These are phyloP conservation scores for Leucophenga maculata DNA, from an alignment of 2,888 invertebrate genomes.

Conservation along the genomic window DNA sequence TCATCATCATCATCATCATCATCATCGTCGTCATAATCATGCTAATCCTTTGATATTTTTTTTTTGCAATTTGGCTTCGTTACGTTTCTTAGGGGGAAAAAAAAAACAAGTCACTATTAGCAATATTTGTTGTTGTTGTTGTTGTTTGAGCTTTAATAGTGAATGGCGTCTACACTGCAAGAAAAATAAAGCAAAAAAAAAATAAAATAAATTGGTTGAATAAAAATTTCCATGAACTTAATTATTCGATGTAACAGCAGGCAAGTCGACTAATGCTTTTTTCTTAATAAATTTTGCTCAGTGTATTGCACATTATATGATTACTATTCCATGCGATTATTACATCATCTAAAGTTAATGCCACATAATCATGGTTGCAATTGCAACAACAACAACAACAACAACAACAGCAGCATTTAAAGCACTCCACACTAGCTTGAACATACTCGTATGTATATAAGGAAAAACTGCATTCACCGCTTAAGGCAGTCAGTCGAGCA, in stretches of 20 bases:
- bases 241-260: neutral
- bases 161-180: constrained; percentile 9
- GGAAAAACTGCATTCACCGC: constrained; percentile 23
- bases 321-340: constrained; percentile 52
- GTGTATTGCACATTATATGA: constrained; percentile 5
- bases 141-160: constrained; percentile 6
- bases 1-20: too few relatives aligned
- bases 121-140: constrained; percentile 3
- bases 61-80: neutral
- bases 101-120: constrained; percentile 15
- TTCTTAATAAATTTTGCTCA: neutral
- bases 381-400: constrained; percentile 50
- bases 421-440: neutral
- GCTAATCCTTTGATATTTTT: neutral
- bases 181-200: too few relatives aligned
- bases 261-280: too few relatives aligned
- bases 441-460: constrained; percentile 10
- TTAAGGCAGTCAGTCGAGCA: neutral
- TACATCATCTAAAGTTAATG: constrained; percentile 64
- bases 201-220: neutral
- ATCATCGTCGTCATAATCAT: too few relatives aligned
- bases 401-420: neutral
- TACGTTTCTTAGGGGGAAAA: neutral
- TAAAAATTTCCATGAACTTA: neutral
- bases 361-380: constrained; percentile 66